Evolutionary conservation across 2,113 vertebrate genomes (phyloP).

Genomic region (Ictalurus furcatus): DNA sequence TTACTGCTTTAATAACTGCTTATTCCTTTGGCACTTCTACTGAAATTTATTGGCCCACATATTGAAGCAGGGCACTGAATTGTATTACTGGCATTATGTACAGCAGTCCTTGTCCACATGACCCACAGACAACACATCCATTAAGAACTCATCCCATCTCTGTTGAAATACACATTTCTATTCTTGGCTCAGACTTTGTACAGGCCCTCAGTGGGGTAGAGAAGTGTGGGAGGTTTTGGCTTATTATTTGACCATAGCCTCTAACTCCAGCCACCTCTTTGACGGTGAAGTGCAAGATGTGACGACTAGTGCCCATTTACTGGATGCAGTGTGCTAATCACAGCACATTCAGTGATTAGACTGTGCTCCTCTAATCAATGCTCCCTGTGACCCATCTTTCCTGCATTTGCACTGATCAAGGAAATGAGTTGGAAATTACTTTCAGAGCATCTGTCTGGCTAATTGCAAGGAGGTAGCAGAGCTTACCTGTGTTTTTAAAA

Average conservation of each 20-base stretch:
- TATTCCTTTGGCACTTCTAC: slow-evolving; percentile 5
- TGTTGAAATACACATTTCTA: background rate
- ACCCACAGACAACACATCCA: slow-evolving; percentile 11
- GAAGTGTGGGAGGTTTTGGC: background rate
- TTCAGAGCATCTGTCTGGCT: slow-evolving; percentile 49
- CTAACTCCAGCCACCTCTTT: background rate
- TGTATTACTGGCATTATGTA: slow-evolving; percentile 9
- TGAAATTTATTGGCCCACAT: slow-evolving; percentile 9
- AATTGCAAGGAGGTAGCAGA: slow-evolving; percentile 31
- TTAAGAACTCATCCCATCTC: background rate
- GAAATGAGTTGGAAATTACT: slow-evolving; percentile 57
- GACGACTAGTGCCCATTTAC: slow-evolving; percentile 17
- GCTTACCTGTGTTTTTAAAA: slow-evolving; percentile 36
- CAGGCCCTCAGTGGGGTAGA: slow-evolving; percentile 1
- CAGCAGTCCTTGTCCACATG: slow-evolving; percentile 8
- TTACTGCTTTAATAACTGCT: slow-evolving; percentile 31
- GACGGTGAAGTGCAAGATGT: slow-evolving; percentile 6
- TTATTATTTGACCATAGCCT: slow-evolving; percentile 25
- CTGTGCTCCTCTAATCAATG: slow-evolving; percentile 27
- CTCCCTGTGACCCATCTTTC: slow-evolving; percentile 42
- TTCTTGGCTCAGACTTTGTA: slow-evolving; percentile 9
- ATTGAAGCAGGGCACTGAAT: slow-evolving; percentile 21
- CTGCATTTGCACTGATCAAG: slow-evolving; percentile 36
- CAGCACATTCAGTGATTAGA: slow-evolving; percentile 34
- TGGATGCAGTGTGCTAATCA: slow-evolving; percentile 41